Evolutionary conservation across 1,140 invertebrate species (phyloP), one percentile per base, ranked within the genome.

Genomic region (Pseudoatta argentina): DNA sequence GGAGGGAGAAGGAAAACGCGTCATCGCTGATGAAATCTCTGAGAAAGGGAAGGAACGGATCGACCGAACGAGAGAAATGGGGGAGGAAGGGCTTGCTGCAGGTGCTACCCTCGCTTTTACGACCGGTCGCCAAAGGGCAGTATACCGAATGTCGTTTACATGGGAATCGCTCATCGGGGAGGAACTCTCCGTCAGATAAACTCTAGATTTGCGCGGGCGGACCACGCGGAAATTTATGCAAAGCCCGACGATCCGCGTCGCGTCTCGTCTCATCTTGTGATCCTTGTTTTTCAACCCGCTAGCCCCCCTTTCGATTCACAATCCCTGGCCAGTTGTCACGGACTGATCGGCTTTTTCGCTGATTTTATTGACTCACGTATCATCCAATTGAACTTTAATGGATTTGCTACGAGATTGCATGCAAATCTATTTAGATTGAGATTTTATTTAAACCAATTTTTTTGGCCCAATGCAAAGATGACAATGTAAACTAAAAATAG

Each of bases 81-180:
- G 3, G 7, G 27, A 34, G 39, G 30, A 44, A 82, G 78, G 57
- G 63, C 27, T 61, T n/a, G 79, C 79, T 39, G 86, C 78, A 87
- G 79, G 78, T 87, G 78, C 79, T 69, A 64, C 67, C 87, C 77
- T 81, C 39, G 72, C 82, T 91, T 91, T 91, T 91, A 91, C 87
- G 89, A 91, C 75, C 87, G 89, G 89, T 91, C 89, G 87, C 89
- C 89, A 88, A 91, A 91, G 89, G 89, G 89, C 89, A 91, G 89
- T 91, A 91, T 91, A 91, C 89, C 89, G 89, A 87, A 91, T 90
- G 87, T 91, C 89, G 89, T 91, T 91, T 91, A 90, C 89, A 91
- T 91, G 82, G 55, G 89, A 91, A 91, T 91, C 89, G 89, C 89
- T 90, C 89, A 91, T 91, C 89, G 86, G 89, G 89, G 89, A 91